phyloP scores from a whole-genome alignment of 1,140 invertebrate species.

The Triops cancriformis region DNA sequence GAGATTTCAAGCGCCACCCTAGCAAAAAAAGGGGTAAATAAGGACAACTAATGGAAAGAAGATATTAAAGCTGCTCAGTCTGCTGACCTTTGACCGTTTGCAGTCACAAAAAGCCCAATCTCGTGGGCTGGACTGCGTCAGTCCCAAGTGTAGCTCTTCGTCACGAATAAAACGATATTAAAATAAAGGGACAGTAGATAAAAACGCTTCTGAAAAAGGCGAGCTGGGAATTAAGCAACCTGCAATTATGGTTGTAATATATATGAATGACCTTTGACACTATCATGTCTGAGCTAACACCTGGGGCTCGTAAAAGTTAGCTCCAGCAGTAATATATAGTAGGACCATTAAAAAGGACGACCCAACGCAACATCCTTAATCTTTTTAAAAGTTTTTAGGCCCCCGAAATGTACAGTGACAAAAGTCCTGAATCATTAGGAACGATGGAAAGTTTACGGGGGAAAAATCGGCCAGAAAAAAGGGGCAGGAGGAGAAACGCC shows the following conservation, averaged over 20 bases:
- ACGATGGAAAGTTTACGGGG: neutral
- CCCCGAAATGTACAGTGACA: neutral
- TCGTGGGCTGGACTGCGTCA: too few relatives aligned
- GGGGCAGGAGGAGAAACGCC: neutral
- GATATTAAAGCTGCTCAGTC: neutral
- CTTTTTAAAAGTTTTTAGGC: neutral
- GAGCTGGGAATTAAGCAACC: neutral
- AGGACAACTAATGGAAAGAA: neutral
- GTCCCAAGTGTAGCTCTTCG: too few relatives aligned
- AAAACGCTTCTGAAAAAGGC: too few relatives aligned
- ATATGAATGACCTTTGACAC: neutral
- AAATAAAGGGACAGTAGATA: too few relatives aligned
- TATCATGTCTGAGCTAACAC: constrained; percentile 3
- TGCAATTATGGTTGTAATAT: neutral
- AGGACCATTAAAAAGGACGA: neutral
- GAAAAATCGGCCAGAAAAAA: neutral
- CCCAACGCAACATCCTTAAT: neutral
- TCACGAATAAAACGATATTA: too few relatives aligned
- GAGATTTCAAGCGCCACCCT: neutral
- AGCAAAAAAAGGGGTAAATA: neutral
- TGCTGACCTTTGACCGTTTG: neutral
- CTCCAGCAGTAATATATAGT: neutral
- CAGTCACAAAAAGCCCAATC: neutral
- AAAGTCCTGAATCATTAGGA: neutral
- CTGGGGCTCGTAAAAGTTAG: neutral